These are phyloP conservation scores for Myripristis jacobus DNA, from an alignment of 2,797 vertebrate species.

Conservation along the genomic window DNA sequence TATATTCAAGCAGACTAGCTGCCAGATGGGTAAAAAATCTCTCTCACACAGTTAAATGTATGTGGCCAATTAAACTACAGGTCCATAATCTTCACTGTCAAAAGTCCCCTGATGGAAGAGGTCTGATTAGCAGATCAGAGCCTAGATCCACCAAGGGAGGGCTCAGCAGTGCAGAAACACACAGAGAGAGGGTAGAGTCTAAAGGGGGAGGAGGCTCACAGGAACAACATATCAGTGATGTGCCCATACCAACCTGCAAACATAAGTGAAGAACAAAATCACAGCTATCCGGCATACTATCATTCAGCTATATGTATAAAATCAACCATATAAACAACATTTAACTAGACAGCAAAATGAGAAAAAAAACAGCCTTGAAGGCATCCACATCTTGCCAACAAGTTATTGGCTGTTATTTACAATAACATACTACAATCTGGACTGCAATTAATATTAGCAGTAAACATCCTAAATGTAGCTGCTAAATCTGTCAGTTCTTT, in stretches of 20 bases:
- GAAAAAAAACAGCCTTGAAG: background rate
- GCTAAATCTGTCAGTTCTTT: background rate
- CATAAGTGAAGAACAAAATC: background rate
- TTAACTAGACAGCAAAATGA: background rate
- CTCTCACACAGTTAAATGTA: slow-evolving; percentile 4
- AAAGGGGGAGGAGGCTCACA: slow-evolving; percentile 9
- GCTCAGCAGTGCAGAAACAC: background rate
- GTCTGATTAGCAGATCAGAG: slow-evolving; percentile 30
- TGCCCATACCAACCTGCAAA: background rate
- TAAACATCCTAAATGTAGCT: slow-evolving; percentile 7
- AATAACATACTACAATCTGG: no score
- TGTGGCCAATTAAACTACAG: slow-evolving; percentile 9
- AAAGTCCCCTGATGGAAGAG: slow-evolving; percentile 37
- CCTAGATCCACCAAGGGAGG: background rate
- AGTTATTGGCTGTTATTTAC: background rate
- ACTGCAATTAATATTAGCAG: slow-evolving; percentile 16
- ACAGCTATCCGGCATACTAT: background rate
- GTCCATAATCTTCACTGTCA: slow-evolving; percentile 30
- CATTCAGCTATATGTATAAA: background rate
- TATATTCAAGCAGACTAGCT: slow-evolving; percentile 14
- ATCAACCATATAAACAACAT: background rate
- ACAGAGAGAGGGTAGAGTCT: background rate
- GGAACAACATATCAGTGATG: slow-evolving; percentile 14
- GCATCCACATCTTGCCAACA: slow-evolving; percentile 12
- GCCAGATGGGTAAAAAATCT: slow-evolving; percentile 36